Base-by-base conservation (phyloP, 2,888 invertebrate species). In the Sipha maydis region DNA sequence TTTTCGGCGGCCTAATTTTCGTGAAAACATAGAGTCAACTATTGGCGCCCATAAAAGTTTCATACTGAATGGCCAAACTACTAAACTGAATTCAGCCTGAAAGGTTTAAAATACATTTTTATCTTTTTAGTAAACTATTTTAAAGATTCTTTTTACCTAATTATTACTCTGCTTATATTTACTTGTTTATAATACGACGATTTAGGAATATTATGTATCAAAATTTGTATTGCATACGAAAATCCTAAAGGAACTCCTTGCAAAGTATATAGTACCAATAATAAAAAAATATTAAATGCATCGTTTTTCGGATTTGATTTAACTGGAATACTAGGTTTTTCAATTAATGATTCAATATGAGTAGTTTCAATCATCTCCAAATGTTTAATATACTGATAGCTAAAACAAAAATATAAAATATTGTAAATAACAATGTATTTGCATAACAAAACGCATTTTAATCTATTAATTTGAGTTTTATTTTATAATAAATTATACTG, bases 1-100 rank as follows among this genome's bases (percentile, higher is more conserved):
- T 93, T 99, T 99, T 89, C 99, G 93, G 34, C 99, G 93, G 0
- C 99, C 99, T 92, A 99, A 96, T 90, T 94, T 93, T 19, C 94
- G 93, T 90, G 95, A 95, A 92, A 96, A 99, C 78, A 98, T 92
- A 0, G 98, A 96, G 92, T 99, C 99, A 8, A 99, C 99, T 90
- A 99, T 94, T 3, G 99, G 99, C 0, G 99, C 99, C 99, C 99
- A 99, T 86, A 99, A 92, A 77, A 99, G 93, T 92, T 99, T 99
- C 77, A 99, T 91, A 91, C 95, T 95, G 91, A 96, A 97, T 0
- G 98, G 98, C 98, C 98, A 98, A 91, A 95, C 95, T 0, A 97
- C 97, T 91, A 98, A 96, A 93, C 98, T 98, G 92, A 98, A 97
- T 92, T 96, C 96, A 31, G 97, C 97, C 95, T 96, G 92, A 48